Evolutionary conservation across 2,797 vertebrate genomes (phyloP).

Genomic region (Hippoglossus hippoglossus): DNA sequence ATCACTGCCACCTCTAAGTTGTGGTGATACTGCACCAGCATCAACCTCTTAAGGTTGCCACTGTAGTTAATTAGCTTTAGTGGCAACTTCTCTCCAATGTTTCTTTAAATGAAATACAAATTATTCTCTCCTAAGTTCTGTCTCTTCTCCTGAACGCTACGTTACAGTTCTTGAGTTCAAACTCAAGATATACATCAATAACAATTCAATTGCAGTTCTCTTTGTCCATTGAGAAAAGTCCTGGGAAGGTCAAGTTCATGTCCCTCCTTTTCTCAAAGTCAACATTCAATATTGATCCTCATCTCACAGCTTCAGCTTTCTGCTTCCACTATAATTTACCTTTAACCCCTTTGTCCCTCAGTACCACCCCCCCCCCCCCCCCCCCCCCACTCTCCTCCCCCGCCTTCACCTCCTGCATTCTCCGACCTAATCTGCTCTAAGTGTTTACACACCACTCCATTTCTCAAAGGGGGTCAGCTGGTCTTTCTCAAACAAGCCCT

Average conservation of each 20-base stretch:
- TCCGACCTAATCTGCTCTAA: slow-evolving; percentile 73
- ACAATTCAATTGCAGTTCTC: no score
- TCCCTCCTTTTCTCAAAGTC: slow-evolving; percentile 36
- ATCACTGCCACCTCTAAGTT: no score
- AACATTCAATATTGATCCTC: slow-evolving; percentile 25
- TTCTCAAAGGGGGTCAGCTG: slow-evolving; percentile 67
- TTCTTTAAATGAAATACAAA: no score
- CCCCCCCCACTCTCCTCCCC: slow-evolving; percentile 23
- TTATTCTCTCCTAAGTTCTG: no score
- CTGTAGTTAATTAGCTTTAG: no score
- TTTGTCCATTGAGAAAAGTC: no score
- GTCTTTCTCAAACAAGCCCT: slow-evolving; percentile 69
- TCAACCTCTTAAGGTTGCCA: no score
- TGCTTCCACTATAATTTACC: slow-evolving; percentile 6
- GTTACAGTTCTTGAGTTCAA: no score
- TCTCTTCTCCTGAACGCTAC: no score
- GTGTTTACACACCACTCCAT: slow-evolving; percentile 77
- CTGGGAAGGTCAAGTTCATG: slow-evolving; percentile 30
- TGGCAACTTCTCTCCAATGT: no score
- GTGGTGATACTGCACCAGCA: no score
- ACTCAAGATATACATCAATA: no score
- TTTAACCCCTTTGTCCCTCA: slow-evolving; percentile 1
- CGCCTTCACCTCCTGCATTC: slow-evolving; percentile 37
- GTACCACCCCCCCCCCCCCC: slow-evolving; percentile 44
- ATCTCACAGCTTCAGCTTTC: slow-evolving; percentile 26